phyloP scores from a whole-genome alignment of 2,888 invertebrate genomes.

The Eulithis testata region DNA sequence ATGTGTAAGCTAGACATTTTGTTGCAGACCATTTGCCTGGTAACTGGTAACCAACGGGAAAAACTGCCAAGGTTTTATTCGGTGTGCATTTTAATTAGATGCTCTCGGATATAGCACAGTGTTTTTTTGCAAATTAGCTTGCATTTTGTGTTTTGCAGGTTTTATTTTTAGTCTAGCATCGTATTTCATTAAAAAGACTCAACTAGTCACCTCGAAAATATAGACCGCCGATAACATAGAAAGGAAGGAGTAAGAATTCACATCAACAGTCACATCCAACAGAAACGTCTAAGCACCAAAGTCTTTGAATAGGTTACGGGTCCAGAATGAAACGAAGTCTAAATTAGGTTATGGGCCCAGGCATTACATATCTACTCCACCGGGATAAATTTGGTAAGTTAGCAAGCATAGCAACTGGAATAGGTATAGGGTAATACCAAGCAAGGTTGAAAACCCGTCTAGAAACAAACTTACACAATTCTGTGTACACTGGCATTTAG shows the following conservation, averaged over 20 bases:
- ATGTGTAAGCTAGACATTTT: conserved; percentile 34
- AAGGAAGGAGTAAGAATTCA: too few species aligned
- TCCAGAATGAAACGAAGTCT: not conserved
- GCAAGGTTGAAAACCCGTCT: conserved; percentile 21
- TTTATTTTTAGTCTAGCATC: too few species aligned
- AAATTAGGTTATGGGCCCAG: conserved; percentile 4
- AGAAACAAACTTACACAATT: conserved; percentile 28
- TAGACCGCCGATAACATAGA: too few species aligned
- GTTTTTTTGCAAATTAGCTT: not conserved
- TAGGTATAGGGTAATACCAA: not conserved
- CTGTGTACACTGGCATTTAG: conserved; percentile 25
- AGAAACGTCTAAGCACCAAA: too few species aligned
- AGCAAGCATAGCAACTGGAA: conserved; percentile 9
- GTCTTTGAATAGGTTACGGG: too few species aligned
- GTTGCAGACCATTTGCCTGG: conserved; percentile 40
- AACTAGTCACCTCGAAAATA: too few species aligned
- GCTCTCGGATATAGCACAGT: conserved; percentile 25
- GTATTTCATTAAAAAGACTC: too few species aligned
- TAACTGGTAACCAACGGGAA: conserved; percentile 37
- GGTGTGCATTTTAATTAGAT: conserved; percentile 25
- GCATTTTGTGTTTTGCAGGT: too few species aligned
- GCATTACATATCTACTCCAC: not conserved
- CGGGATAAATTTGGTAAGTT: not conserved
- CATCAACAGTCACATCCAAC: too few species aligned
- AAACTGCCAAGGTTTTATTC: conserved; percentile 32